These are phyloP conservation scores for Gadus macrocephalus DNA, from an alignment of 2,113 vertebrate species.

Conservation along the genomic window DNA sequence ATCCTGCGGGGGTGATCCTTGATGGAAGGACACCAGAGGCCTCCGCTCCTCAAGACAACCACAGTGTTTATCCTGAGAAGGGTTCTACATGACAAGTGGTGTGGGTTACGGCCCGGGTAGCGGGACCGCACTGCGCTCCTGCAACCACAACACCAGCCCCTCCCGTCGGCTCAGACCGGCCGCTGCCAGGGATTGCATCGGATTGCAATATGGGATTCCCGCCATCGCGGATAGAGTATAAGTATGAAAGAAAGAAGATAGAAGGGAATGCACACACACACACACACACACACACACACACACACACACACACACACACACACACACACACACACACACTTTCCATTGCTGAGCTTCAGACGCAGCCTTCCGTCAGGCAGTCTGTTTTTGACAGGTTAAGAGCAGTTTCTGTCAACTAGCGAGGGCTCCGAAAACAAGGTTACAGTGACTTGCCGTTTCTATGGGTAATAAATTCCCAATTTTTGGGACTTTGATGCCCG, in stretches of 20 bases:
- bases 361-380: slow-evolving; percentile 15
- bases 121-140: neutral
- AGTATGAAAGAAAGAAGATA: neutral
- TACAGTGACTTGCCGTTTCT: slow-evolving; percentile 19
- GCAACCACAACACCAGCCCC: too few relatives aligned
- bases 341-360: neutral
- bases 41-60: slow-evolving; percentile 1
- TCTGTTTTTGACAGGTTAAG: slow-evolving; percentile 33
- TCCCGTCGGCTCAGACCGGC: too few relatives aligned
- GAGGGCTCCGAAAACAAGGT: slow-evolving; percentile 24
- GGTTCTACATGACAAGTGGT: neutral
- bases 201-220: too few relatives aligned
- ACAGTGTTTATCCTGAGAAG: neutral
- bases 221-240: too few relatives aligned
- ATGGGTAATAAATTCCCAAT: slow-evolving; percentile 31
- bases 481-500: slow-evolving; percentile 28
- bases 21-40: slow-evolving; percentile 11
- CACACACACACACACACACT: neutral
- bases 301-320: neutral
- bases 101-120: neutral
- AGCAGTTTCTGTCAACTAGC: slow-evolving; percentile 28
- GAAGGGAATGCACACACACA: neutral
- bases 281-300: neutral
- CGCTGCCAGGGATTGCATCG: too few relatives aligned
- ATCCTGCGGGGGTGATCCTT: slow-evolving; percentile 9